These are phyloP conservation scores for Olivierus martensii DNA, from an alignment of 1,140 invertebrate species.

Conservation along the genomic window DNA sequence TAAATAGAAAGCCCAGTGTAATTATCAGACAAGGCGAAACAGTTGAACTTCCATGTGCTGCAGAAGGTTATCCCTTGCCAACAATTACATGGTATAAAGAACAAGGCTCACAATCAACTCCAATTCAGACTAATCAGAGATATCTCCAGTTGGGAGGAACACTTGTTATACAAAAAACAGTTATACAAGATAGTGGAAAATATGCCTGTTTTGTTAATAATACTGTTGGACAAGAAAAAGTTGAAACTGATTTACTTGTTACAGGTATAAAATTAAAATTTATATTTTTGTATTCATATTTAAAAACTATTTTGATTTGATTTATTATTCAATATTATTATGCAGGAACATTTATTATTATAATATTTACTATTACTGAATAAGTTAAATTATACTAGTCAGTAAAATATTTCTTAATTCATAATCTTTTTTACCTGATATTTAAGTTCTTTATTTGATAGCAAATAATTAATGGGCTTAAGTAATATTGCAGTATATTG, in stretches of 20 bases:
- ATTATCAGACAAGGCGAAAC: conserved; percentile 23
- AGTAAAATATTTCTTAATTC: no score
- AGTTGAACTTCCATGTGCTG: conserved; percentile 31
- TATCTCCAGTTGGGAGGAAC: conserved; percentile 11
- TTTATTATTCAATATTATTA: no score
- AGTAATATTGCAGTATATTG: no score
- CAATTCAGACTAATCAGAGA: not conserved
- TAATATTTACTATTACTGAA: no score
- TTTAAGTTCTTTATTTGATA: no score
- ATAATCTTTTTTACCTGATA: no score
- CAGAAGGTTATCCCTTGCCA: conserved; percentile 24
- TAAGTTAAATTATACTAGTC: no score
- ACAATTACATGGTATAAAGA: conserved; percentile 18
- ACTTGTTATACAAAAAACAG: conserved; percentile 16
- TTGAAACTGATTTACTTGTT: conserved; percentile 21
- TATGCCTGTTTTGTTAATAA: conserved; percentile 24
- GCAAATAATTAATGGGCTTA: no score
- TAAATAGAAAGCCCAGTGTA: conserved; percentile 16
- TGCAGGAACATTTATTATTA: no score
- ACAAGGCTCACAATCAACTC: not conserved
- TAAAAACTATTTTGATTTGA: no score
- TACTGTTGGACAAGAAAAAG: conserved; percentile 20
- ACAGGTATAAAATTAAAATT: conserved; percentile 14
- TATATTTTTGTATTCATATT: not conserved
- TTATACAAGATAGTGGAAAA: conserved; percentile 16